phyloP scores from a whole-genome alignment of 1,140 invertebrate genomes.

The Lepidurus apus region DNA sequence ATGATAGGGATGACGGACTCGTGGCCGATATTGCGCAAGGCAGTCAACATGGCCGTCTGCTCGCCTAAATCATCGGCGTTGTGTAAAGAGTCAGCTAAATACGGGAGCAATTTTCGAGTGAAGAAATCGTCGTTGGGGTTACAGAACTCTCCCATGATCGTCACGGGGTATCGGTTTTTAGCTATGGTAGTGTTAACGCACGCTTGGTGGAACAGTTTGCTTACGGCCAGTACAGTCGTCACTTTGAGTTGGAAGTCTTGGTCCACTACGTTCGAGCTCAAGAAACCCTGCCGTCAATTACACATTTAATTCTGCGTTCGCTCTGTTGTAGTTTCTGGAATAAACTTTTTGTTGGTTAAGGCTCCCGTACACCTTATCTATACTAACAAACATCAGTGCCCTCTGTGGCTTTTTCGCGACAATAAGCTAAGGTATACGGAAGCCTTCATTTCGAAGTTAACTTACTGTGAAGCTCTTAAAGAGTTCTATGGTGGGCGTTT shows the following conservation, averaged over 20 bases:
- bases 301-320: not conserved
- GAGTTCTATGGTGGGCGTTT: constrained; percentile 38
- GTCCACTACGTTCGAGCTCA: constrained; percentile 26
- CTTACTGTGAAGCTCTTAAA: constrained; percentile 37
- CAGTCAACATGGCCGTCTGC: constrained; percentile 28
- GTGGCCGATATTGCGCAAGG: constrained; percentile 35
- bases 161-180: constrained; percentile 27
- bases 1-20: constrained; percentile 33
- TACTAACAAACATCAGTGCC: too few species aligned
- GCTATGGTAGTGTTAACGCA: constrained; percentile 33
- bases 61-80: constrained; percentile 31
- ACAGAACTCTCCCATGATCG: constrained; percentile 35
- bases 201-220: constrained; percentile 32
- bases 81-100: constrained; percentile 20
- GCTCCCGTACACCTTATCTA: too few species aligned
- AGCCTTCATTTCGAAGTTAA: not conserved
- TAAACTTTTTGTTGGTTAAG: too few species aligned
- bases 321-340: too few species aligned
- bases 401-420: too few species aligned
- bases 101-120: constrained; percentile 29
- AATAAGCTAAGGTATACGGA: too few species aligned
- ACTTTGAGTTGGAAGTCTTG: constrained; percentile 31
- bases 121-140: constrained; percentile 31
- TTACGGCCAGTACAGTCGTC: constrained; percentile 30
- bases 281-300: constrained; percentile 27